Base-by-base conservation (phyloP, 2,888 invertebrate species). In the Dryococelus australis region DNA sequence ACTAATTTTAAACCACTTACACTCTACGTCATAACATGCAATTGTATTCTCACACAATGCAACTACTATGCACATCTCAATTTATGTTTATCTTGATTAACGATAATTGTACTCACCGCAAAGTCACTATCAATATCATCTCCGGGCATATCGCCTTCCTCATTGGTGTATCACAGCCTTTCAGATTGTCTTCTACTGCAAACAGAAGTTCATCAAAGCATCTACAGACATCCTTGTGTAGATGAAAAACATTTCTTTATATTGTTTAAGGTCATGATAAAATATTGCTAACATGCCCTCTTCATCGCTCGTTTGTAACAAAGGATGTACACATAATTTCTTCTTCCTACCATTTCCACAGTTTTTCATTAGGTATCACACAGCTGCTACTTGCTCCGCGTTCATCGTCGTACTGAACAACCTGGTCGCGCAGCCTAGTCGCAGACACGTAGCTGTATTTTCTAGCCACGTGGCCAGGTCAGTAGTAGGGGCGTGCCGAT, bases 91-190 rank as follows among this genome's bases (percentile, higher is more conserved):
- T n/a, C n/a, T n/a, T n/a, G n/a, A n/a, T n/a, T n/a, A n/a, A n/a
- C n/a, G n/a, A n/a, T n/a, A n/a, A n/a, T n/a, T 83, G 12, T 83
- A 83, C 83, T 83, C 24, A 83, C 28, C 83, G 0, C 83, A 83
- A 83, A 26, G 83, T 83, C 28, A 27, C 28, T 13, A 83, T 83
- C 27, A 83, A 27, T 83, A 26, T 83, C 83, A 83, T 83, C 43
- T 83, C 28, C 24, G 83, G 83, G 16, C 28, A 83, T 28, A 83
- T 83, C 13, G 43, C 12, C 8, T 83, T 83, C 83, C 83, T 83
- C 28, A 83, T 35, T 28, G 28, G 20, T 83, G 83, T 83, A 83
- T 83, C 83, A 27, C 83, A 83, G 43, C 83, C 12, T 83, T 83
- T 83, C 83, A 83, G 43, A 8, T 28, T 35, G 83, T 83, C 43